Conservation (phyloP, 2,797 vertebrate species). For the Hemibagrus guttatus region DNA sequence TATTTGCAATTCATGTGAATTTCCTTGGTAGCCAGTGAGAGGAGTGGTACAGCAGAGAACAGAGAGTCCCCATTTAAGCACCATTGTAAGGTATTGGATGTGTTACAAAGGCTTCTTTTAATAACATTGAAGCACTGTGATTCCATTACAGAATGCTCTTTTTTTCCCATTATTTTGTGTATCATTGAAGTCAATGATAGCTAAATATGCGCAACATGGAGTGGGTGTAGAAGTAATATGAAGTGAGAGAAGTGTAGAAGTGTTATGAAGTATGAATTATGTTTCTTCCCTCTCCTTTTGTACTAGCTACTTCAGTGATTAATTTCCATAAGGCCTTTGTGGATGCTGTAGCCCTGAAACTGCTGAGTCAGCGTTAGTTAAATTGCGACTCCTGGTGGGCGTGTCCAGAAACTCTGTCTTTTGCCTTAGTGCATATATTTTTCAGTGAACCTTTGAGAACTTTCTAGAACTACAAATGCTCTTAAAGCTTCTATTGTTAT, state of each 20-base stretch:
- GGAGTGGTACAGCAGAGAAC: not conserved
- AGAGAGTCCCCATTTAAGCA: not conserved
- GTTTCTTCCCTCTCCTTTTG: not conserved
- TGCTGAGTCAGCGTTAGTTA: conserved; percentile 14
- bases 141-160: not conserved
- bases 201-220: not conserved
- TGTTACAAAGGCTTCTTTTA: not conserved
- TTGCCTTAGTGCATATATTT: not conserved
- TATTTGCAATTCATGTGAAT: conserved; percentile 38
- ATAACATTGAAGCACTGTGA: not conserved
- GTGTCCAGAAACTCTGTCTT: not conserved
- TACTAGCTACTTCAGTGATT: not conserved
- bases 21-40: not conserved
- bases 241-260: too few relatives aligned
- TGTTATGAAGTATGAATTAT: not conserved
- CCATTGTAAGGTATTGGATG: not conserved
- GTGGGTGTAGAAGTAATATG: not conserved
- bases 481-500: conserved; percentile 36
- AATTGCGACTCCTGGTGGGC: conserved; percentile 35
- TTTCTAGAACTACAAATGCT: conserved; percentile 19
- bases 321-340: not conserved
- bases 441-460: conserved; percentile 1
- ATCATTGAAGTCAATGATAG: not conserved
- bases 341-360: not conserved
- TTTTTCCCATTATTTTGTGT: not conserved